These are phyloP conservation scores for Lycocerus yunnanus DNA, from an alignment of 2,888 invertebrate species.

Conservation along the genomic window DNA sequence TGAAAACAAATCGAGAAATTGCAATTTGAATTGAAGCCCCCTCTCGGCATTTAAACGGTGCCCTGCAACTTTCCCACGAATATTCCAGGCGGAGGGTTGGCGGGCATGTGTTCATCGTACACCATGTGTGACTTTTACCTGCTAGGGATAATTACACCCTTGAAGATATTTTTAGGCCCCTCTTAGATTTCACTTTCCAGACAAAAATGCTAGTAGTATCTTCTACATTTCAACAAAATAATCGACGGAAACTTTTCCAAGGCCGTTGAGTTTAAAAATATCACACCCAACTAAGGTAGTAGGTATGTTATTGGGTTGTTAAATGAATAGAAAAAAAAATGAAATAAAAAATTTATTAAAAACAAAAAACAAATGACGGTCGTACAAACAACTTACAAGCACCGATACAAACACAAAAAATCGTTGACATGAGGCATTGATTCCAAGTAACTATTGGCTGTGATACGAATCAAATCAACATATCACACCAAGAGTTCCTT, in stretches of 20 bases:
- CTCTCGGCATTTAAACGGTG: not conserved
- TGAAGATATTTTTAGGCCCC: not conserved
- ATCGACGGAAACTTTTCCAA: not conserved
- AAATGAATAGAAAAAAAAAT: not conserved
- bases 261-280: not conserved
- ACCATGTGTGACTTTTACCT: not conserved
- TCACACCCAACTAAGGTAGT: not conserved
- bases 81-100: not conserved
- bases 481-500: conserved; percentile 59
- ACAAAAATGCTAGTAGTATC: not conserved
- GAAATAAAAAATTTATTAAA: not conserved
- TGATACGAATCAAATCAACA: conserved; percentile 54
- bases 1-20: not conserved
- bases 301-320: not conserved
- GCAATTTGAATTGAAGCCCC: not conserved
- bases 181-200: not conserved
- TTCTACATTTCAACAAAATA: not conserved
- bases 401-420: not conserved
- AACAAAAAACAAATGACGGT: not conserved
- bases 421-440: conserved; percentile 47
- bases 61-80: not conserved
- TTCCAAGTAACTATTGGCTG: conserved; percentile 59
- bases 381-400: not conserved
- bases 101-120: not conserved
- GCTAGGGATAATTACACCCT: not conserved